phyloP scores from a whole-genome alignment of 2,113 vertebrate genomes.

The Muntiacus muntjak region DNA sequence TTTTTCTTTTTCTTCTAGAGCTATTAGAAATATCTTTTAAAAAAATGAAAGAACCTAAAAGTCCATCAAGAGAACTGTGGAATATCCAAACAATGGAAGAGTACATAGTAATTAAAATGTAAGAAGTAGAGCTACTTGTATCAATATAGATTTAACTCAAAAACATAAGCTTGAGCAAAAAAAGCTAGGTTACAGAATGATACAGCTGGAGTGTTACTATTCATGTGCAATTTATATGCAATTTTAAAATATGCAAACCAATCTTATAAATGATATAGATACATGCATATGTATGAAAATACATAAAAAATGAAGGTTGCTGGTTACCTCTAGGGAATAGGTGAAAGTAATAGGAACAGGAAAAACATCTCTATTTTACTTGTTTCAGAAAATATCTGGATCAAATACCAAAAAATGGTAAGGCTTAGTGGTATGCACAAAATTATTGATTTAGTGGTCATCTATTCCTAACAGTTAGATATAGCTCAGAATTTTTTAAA shows the following conservation, averaged over 20 bases:
- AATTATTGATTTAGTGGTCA: neutral
- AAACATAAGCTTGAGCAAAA: neutral
- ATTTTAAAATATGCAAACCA: neutral
- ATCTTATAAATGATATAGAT: neutral
- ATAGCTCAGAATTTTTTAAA: neutral
- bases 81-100: neutral
- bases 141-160: neutral
- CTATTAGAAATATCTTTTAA: neutral
- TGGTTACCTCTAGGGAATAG: neutral
- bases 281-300: neutral
- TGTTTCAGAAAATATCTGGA: neutral
- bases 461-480: neutral
- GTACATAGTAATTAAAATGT: neutral
- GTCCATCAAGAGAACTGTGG: neutral
- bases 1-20: neutral
- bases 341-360: neutral
- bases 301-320: neutral
- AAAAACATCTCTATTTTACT: neutral
- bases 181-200: neutral
- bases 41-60: neutral
- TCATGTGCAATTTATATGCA: neutral
- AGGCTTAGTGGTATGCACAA: neutral
- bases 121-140: neutral
- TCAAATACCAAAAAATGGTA: neutral
- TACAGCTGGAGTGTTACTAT: neutral